These are phyloP conservation scores for Drosophila subpulchrella DNA, from an alignment of 1,140 invertebrate species.

Conservation along the genomic window DNA sequence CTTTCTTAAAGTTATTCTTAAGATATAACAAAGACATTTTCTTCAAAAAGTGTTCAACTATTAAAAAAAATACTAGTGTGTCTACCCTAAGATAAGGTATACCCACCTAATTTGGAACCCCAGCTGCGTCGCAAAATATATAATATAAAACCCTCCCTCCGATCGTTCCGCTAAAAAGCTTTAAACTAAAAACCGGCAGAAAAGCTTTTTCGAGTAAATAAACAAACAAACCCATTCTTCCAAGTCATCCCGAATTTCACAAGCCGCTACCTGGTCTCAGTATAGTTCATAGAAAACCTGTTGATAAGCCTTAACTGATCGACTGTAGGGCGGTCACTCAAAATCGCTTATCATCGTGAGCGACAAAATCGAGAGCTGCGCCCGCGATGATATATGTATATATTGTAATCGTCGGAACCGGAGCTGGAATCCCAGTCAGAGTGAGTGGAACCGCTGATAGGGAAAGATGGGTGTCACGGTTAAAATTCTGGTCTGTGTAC, in stretches of 20 bases:
- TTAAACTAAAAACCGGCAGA: neutral
- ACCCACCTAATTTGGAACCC: slow-evolving; percentile 12
- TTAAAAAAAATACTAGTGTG: neutral
- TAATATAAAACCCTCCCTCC: slow-evolving; percentile 9
- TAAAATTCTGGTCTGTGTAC: slow-evolving; percentile 56
- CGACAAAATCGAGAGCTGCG: slow-evolving; percentile 13
- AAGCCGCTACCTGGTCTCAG: slow-evolving; percentile 22
- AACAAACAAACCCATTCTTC: slow-evolving; percentile 19
- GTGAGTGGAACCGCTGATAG: slow-evolving; percentile 31
- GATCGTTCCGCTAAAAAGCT: slow-evolving; percentile 22
- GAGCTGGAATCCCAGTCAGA: slow-evolving; percentile 26
- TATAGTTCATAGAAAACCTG: neutral
- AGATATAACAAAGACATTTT: no score
- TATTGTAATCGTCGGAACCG: neutral
- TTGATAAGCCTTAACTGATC: slow-evolving; percentile 37
- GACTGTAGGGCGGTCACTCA: slow-evolving; percentile 29
- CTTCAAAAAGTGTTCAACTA: no score
- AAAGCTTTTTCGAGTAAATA: slow-evolving; percentile 38
- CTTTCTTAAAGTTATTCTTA: neutral
- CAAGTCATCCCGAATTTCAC: neutral
- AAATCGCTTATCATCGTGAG: slow-evolving; percentile 47
- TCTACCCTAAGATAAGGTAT: neutral
- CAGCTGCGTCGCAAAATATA: slow-evolving; percentile 36
- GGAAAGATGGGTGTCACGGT: slow-evolving; percentile 15
- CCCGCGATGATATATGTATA: slow-evolving; percentile 11